Base-by-base conservation (phyloP, 1,140 invertebrate genomes). In the Episyrphus balteatus region DNA sequence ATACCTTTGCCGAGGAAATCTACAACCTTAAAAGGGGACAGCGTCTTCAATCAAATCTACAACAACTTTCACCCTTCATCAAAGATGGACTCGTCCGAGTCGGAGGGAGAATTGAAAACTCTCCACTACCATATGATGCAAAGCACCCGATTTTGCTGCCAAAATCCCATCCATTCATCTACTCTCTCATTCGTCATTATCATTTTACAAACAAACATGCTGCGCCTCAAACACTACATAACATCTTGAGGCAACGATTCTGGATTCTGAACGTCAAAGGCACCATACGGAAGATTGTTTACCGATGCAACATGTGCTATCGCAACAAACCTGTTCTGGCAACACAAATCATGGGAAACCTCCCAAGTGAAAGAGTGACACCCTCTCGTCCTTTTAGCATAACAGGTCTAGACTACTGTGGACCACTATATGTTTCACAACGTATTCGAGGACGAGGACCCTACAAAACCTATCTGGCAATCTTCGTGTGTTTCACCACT, bases 351-450 rank as follows among this genome's bases (percentile, higher is more conserved):
- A 70, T 70, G 65, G 66, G 48, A 5, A 30, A 67, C 34, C 47
- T 66, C 11, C 58, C 61, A 8, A 18, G 19, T 17, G 18, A 34
- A 1, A 34, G 60, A 15, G 42, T 55, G 9, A 19, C 43, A 21
- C 44, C 55, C 5, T 36, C 48, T 19, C 53, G 49, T 39, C 54
- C 60, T 8, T 69, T 69, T 51, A 9, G 47, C 32, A 46, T 49
- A 7, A 32, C 43, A 2, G 54, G 59, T n/a, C 42, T 64, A 1
- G 66, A 71, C 49, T 69, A 62, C 36, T 60, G 59, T 3, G 66
- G 64, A 33, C 66, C 61, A 40, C 18, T 64, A 3, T 42, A 55
- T 50, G 50, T 54, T 21, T 12, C 9, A 19, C 26, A 31, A 2
- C 2, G 21, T 9, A 44, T 40, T 38, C 30, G 42, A 11, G 9